phyloP scores from a whole-genome alignment of 2,113 vertebrate species.

The Cepphus grylle region DNA sequence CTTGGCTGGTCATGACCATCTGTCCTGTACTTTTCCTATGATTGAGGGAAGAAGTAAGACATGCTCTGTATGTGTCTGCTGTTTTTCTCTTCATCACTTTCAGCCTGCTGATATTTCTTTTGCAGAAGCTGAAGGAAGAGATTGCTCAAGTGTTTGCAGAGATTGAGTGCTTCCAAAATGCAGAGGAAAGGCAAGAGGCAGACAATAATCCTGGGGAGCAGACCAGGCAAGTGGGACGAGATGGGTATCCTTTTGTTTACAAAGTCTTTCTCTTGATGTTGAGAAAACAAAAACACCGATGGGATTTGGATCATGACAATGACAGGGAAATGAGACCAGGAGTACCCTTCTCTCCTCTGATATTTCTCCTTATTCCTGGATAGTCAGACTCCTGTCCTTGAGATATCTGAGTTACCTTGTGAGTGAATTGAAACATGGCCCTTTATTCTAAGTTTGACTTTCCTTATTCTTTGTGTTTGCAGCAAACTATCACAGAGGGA shows the following conservation, averaged over 20 bases:
- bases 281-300: background rate
- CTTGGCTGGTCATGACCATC: background rate
- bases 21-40: background rate
- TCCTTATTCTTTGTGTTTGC: background rate
- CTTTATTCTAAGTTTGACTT: background rate
- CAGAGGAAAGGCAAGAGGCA: slow-evolving; percentile 79
- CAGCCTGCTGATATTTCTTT: background rate
- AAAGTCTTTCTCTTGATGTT: background rate
- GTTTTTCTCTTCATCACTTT: background rate
- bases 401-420: background rate
- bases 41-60: background rate
- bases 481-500: slow-evolving; percentile 79
- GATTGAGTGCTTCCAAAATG: slow-evolving; percentile 84
- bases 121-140: slow-evolving; percentile 87
- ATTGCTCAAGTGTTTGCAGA: slow-evolving; percentile 86
- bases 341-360: background rate
- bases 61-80: background rate
- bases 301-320: background rate
- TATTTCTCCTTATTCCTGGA: background rate
- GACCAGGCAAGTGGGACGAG: background rate
- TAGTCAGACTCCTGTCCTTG: background rate
- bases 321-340: background rate
- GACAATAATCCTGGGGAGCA: background rate
- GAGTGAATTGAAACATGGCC: background rate
- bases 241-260: background rate